Base-by-base conservation (phyloP, 2,113 vertebrate genomes). In the Candoia aspera region DNA sequence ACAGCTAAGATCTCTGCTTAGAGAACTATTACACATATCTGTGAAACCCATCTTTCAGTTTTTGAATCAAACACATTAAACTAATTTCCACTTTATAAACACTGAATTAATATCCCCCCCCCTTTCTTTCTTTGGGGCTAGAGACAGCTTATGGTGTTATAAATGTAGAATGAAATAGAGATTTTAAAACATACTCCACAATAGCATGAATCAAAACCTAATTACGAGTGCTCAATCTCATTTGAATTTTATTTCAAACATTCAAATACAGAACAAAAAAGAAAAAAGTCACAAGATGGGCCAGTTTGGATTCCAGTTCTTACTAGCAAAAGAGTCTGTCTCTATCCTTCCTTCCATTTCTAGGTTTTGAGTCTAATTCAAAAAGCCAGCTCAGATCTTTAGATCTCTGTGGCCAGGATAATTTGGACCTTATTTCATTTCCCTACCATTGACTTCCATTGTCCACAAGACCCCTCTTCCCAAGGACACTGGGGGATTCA, bases 191-290 rank as follows among this genome's bases (percentile, higher is more conserved):
- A 95, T 89, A 92, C 91, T 91, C 96, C 92, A 95, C 92, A 95
- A 95, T 96, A 96, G 73, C 91, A 96, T 96, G 95, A 97, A 96
- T 96, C 96, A 96, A 96, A 96, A 96, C 95, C 95, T 96, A 96
- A 97, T 96, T 97, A 96, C 88, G 95, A 96, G 95, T 96, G 95
- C 95, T 95, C 96, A 94, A 90, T 95, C 92, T 95, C 91, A 94
- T 95, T 96, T 96, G 64, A 92, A 83, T 95, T 96, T 96, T 95
- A 90, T 95, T 94, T 93, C 46, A 94, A 95, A 94, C n/a, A 68
- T 89, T 84, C 55, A 83, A 96, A 95, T 93, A 92, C 92, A 62
- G 93, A 94, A 95, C 94, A 79, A 42, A 68, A 79, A 79, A 8
- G 6, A 6, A 8, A 79, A 79, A 21, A 19, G 58, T 88, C 86